phyloP scores from a whole-genome alignment of 2,113 vertebrate genomes.

The Vulpes lagopus region DNA sequence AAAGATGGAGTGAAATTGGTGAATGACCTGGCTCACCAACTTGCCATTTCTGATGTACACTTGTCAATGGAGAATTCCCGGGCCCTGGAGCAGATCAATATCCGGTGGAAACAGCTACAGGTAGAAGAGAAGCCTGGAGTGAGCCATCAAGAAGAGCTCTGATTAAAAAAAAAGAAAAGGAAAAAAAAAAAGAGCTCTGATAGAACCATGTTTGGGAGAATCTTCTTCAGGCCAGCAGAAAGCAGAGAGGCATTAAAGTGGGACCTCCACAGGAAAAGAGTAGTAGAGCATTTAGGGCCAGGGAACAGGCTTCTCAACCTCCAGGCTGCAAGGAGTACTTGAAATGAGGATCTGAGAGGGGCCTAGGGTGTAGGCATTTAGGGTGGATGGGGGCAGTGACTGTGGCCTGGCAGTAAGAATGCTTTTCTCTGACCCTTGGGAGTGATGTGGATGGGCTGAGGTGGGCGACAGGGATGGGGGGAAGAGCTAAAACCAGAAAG shows the following conservation, averaged over 20 bases:
- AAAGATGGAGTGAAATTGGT: slow-evolving; percentile 96
- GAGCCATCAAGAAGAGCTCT: not conserved
- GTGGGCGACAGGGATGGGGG: not conserved
- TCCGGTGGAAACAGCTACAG: slow-evolving; percentile 97
- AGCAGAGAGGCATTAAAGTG: slow-evolving; percentile 22
- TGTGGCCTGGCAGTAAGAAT: not conserved
- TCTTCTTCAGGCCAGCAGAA: not conserved
- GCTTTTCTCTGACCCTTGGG: not conserved
- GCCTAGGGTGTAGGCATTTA: not conserved
- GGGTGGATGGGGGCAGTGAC: not conserved
- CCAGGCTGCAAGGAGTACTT: slow-evolving; percentile 10
- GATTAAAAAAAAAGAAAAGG: not conserved
- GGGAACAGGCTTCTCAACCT: slow-evolving; percentile 11
- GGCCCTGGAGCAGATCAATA: slow-evolving; percentile 96
- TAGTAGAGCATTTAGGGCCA: not conserved
- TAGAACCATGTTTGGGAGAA: not conserved
- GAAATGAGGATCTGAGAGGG: slow-evolving; percentile 38
- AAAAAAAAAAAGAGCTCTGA: not conserved
- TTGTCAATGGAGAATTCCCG: slow-evolving; percentile 97
- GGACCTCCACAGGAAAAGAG: not conserved
- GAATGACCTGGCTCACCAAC: slow-evolving; percentile 97
- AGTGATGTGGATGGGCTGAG: not conserved
- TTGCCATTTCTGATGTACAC: slow-evolving; percentile 97
- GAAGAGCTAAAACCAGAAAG: not conserved
- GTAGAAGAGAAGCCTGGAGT: slow-evolving; percentile 84